phyloP scores from a whole-genome alignment of 2,797 vertebrate species.

The Pteronotus mesoamericanus region DNA sequence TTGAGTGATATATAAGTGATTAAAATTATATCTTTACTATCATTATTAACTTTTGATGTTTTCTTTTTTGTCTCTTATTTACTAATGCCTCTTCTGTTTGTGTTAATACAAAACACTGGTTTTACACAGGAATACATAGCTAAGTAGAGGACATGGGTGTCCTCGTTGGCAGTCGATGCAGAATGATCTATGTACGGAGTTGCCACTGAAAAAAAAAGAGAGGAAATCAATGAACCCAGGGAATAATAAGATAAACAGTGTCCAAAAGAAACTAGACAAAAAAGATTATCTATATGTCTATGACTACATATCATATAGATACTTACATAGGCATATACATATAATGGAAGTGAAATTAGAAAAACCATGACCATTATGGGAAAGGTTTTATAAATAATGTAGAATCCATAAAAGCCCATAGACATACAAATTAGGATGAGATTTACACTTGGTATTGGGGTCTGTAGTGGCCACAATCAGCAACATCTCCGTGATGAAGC shows the following conservation, averaged over 20 bases:
- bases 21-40: background rate
- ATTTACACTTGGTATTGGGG: background rate
- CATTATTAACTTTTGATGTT: background rate
- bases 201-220: background rate
- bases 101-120: background rate
- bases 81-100: background rate
- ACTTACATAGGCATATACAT: background rate
- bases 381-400: background rate
- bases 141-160: background rate
- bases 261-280: background rate
- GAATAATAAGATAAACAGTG: background rate
- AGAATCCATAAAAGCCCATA: background rate
- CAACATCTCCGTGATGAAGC: background rate
- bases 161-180: background rate
- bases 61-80: background rate
- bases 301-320: background rate
- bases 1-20: background rate
- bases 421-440: background rate
- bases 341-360: background rate
- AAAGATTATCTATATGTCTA: background rate
- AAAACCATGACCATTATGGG: background rate
- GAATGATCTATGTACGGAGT: background rate
- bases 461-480: background rate
- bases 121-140: background rate
- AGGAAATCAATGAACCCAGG: background rate